These are phyloP conservation scores for Oreochromis aureus DNA, from an alignment of 2,113 vertebrate genomes.

Conservation along the genomic window DNA sequence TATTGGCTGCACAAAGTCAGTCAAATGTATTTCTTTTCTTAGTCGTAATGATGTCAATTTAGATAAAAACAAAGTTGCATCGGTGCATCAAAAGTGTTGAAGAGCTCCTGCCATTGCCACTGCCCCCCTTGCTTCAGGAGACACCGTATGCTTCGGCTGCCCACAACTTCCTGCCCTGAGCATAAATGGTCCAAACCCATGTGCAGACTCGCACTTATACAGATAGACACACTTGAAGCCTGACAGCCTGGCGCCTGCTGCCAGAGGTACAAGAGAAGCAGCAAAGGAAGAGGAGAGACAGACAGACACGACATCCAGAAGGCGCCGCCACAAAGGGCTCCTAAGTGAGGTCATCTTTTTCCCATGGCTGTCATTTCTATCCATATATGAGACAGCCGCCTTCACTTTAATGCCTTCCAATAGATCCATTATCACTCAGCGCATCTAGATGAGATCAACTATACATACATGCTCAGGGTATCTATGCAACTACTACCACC, in stretches of 20 bases:
- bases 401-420: slow-evolving; percentile 1
- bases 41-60: background rate
- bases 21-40: background rate
- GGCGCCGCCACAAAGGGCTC: background rate
- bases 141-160: background rate
- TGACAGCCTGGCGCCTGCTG: slow-evolving; percentile 28
- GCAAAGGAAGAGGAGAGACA: background rate
- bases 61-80: background rate
- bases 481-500: background rate
- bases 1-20: background rate
- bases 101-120: background rate
- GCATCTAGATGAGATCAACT: slow-evolving; percentile 28
- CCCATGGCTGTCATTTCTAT: slow-evolving; percentile 28
- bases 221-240: background rate
- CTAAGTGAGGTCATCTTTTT: slow-evolving; percentile 31
- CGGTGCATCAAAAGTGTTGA: background rate
- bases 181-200: background rate
- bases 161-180: slow-evolving; percentile 24
- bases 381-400: slow-evolving; percentile 8
- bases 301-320: background rate
- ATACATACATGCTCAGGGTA: slow-evolving; percentile 5
- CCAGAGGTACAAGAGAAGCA: background rate
- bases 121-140: background rate
- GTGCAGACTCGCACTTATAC: background rate
- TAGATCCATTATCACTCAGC: slow-evolving; percentile 2